Percentiles rank a stretch among this genome's conserved stretches.
Evolutionary conservation across 2,888 invertebrate genomes (phyloP).

Genomic region (Hipparchia semele): DNA sequence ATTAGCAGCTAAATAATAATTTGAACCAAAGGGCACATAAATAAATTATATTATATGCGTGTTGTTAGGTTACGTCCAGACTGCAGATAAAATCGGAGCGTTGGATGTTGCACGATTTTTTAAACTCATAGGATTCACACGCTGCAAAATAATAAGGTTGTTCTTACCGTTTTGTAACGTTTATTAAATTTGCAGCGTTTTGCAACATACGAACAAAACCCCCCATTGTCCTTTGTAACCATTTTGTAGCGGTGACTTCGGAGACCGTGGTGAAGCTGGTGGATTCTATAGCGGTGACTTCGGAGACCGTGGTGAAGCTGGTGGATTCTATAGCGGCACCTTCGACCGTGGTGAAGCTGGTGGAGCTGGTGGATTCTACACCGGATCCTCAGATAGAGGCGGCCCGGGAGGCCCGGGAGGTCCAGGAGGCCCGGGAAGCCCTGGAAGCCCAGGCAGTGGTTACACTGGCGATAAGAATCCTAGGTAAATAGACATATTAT

Average conservation of each 20-base stretch:
- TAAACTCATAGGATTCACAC: no score
- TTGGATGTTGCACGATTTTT: no score
- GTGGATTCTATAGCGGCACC: conserved; percentile 38
- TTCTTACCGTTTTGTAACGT: no score
- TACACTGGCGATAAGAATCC: conserved; percentile 38
- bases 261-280: conserved; percentile 44
- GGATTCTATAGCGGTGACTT: conserved; percentile 39
- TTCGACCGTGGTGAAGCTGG: conserved; percentile 44
- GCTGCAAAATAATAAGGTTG: no score
- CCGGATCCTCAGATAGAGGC: conserved; percentile 41
- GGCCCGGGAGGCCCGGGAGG: conserved; percentile 50
- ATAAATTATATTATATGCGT: no score
- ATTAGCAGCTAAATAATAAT: no score
- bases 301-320: conserved; percentile 44
- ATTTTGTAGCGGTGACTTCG: conserved; percentile 41
- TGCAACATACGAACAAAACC: no score
- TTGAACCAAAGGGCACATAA: no score
- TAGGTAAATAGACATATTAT: not conserved
- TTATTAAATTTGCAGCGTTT: no score
- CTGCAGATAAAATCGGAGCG: no score
- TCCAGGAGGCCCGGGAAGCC: conserved; percentile 21
- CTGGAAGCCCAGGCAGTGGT: conserved; percentile 22
- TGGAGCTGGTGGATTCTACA: conserved; percentile 49
- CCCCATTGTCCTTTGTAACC: no score
- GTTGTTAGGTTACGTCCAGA: no score